These are phyloP conservation scores for Siniperca scherzeri DNA, from an alignment of 2,797 vertebrate genomes.

Conservation along the genomic window DNA sequence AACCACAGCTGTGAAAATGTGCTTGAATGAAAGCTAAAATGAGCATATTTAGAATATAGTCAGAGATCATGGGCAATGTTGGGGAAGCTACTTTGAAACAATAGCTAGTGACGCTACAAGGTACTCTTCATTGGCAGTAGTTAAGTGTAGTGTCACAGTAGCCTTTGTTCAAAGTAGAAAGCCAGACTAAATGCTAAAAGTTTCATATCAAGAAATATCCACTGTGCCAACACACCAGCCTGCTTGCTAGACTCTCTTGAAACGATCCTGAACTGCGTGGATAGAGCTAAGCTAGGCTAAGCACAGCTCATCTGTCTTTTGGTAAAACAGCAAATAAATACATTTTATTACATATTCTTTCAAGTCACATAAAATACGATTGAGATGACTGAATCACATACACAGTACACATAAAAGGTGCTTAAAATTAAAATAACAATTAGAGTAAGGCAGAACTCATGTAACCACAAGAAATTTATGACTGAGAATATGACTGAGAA, in stretches of 20 bases:
- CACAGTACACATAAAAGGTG: neutral
- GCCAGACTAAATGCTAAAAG: neutral
- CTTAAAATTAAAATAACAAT: neutral
- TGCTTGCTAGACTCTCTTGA: too few species aligned
- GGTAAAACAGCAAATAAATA: too few species aligned
- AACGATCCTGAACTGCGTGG: too few species aligned
- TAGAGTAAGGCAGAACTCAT: neutral
- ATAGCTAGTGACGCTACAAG: neutral
- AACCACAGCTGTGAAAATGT: slow-evolving; percentile 21
- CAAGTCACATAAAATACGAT: too few species aligned
- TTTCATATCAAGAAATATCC: neutral
- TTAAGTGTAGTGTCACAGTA: neutral
- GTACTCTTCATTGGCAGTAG: neutral
- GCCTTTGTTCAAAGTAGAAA: neutral
- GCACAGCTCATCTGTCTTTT: too few species aligned
- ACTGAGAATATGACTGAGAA: neutral
- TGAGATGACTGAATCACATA: too few species aligned
- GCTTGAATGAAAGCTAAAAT: slow-evolving; percentile 7
- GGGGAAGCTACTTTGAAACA: slow-evolving; percentile 1
- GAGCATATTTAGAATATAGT: slow-evolving; percentile 6
- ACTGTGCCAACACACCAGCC: neutral
- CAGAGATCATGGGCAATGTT: neutral
- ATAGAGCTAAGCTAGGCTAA: too few species aligned
- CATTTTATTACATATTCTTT: too few species aligned
- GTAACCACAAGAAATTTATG: neutral